phyloP scores from a whole-genome alignment of 2,113 vertebrate genomes.

The Gobio gobio region DNA sequence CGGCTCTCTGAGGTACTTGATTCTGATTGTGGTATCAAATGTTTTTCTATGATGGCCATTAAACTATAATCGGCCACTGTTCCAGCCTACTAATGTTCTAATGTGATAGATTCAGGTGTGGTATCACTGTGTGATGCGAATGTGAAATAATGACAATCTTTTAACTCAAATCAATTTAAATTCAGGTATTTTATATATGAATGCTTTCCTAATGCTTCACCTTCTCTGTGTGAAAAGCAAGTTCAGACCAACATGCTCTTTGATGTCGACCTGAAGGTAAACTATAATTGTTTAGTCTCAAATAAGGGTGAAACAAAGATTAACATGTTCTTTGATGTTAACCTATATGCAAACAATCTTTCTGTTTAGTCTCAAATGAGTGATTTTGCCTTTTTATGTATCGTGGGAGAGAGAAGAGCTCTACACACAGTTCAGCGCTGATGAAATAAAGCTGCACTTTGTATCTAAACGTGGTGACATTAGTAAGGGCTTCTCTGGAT shows the following conservation, averaged over 20 bases:
- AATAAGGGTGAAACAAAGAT: background rate
- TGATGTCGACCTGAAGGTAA: background rate
- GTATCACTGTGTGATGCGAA: background rate
- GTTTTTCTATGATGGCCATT: background rate
- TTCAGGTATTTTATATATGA: background rate
- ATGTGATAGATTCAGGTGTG: background rate
- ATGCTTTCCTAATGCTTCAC: background rate
- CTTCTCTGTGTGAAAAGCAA: background rate
- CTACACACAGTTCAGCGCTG: background rate
- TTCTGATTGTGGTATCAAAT: background rate
- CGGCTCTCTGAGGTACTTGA: background rate
- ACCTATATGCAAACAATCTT: background rate
- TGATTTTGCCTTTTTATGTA: background rate
- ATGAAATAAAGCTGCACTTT: background rate
- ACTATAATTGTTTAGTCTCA: slow-evolving; percentile 1
- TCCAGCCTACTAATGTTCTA: background rate
- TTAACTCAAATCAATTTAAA: background rate
- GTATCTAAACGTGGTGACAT: slow-evolving; percentile 23
- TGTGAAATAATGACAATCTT: background rate
- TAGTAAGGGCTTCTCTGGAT: slow-evolving; percentile 27
- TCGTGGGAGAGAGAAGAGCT: background rate
- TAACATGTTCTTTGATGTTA: background rate
- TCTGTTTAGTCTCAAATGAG: background rate
- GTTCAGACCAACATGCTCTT: background rate
- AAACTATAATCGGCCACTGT: background rate